Evolutionary conservation across 2,113 vertebrate genomes (phyloP).

Genomic region (Aythya baeri): DNA sequence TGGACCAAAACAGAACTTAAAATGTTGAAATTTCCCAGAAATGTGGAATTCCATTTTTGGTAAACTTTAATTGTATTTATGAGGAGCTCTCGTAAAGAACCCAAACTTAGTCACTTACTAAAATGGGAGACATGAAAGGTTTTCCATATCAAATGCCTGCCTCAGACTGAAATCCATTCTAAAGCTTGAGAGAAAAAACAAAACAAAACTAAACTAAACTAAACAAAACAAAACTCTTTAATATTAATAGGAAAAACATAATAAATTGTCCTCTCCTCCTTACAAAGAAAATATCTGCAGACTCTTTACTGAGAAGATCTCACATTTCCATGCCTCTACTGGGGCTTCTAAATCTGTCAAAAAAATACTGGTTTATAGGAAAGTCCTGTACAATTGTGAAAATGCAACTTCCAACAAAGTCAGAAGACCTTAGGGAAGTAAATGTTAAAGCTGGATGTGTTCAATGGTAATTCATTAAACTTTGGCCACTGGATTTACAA

Average conservation of each 20-base stretch:
- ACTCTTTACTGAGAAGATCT: neutral
- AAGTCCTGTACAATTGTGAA: neutral
- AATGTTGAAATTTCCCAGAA: neutral
- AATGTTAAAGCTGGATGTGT: neutral
- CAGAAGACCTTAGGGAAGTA: neutral
- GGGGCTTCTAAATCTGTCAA: neutral
- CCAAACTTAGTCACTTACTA: neutral
- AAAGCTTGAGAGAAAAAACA: neutral
- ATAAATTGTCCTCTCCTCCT: neutral
- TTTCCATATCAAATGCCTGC: neutral
- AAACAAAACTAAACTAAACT: too few relatives aligned
- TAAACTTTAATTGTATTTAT: neutral
- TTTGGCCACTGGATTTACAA: neutral
- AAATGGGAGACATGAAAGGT: neutral
- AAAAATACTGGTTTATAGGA: neutral
- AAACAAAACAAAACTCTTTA: neutral
- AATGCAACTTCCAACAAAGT: neutral
- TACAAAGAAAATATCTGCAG: neutral
- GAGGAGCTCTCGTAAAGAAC: neutral
- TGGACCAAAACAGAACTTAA: neutral
- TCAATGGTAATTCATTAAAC: neutral
- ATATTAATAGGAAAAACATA: neutral
- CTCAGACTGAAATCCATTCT: neutral
- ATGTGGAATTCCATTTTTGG: neutral
- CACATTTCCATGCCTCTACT: neutral